Base-by-base conservation (phyloP, 2,113 vertebrate genomes). In the Pluvianellus socialis region DNA sequence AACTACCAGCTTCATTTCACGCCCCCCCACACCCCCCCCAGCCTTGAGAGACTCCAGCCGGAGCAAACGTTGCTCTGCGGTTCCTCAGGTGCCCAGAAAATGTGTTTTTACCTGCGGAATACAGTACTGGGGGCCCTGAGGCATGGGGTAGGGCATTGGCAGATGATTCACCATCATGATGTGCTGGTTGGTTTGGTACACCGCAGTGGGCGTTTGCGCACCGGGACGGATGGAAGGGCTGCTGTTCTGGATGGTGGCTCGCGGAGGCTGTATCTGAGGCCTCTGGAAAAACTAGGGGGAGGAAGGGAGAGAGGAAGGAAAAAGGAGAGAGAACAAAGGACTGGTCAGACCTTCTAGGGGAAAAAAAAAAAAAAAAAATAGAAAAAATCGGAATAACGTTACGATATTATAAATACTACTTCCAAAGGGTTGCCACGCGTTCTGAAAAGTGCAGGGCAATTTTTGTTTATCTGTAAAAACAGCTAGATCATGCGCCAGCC, bases 81-180 rank as follows among this genome's bases (percentile, higher is more conserved):
- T 4, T 30, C 49, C 49, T 17, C 2, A 6, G 21, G 32, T 4
- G 38, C 23, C 47, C 24, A 45, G 35, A 1, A 6, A 21, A 38
- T 2, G 45, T 10, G 1, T 47, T 67, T 42, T 96, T 96, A 98
- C 99, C 99, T 99, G 99, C 66, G 99, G 98, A 90, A 99, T 99
- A 96, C 99, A 99, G 99, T 99, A 99, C 98, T 99, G 99, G 88
- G 99, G 98, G 47, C 99, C 98, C 98, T 99, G 99, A 76, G 99
- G 99, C 89, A 99, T 99, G 1, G 98, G 98, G 95, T 99, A 99
- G 83, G 99, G 98, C 99, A 99, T 99, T 7, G 98, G 99, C 98
- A 94, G 99, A 97, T 99, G 98, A 97, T 98, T 98, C 14, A 98
- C 98, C 99, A 99, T 99, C 99, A 99, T 99, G 98, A 99, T 99